phyloP scores from a whole-genome alignment of 2,797 vertebrate species.

The Yasuhikotakia modesta region DNA sequence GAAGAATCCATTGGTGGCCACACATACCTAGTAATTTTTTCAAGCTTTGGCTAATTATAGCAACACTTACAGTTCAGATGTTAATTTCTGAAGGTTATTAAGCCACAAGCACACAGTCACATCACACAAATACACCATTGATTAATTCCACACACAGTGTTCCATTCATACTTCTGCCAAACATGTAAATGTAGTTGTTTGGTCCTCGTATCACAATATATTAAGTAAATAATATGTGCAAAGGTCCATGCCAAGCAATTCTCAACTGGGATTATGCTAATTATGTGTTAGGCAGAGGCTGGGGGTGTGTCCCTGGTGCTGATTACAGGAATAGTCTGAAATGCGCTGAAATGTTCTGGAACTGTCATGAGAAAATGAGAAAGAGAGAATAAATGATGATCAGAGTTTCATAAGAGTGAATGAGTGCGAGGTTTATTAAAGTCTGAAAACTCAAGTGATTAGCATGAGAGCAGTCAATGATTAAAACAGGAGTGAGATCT shows the following conservation, averaged over 20 bases:
- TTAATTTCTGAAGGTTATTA: constrained; percentile 9
- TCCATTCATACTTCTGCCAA: background rate
- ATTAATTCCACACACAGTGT: too few species aligned
- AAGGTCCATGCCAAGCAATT: background rate
- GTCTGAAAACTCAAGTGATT: background rate
- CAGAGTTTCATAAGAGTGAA: background rate
- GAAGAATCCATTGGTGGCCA: background rate
- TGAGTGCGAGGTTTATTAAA: background rate
- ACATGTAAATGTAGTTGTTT: background rate
- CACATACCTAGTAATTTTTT: constrained; percentile 9
- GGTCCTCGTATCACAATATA: background rate
- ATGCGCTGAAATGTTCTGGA: background rate
- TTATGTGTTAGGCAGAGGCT: background rate
- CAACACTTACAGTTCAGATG: constrained; percentile 1
- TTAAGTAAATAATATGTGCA: background rate
- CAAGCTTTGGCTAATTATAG: constrained; percentile 17
- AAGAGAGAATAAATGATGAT: background rate
- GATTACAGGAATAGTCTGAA: constrained; percentile 13
- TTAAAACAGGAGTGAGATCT: background rate
- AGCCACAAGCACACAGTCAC: background rate
- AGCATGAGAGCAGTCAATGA: background rate
- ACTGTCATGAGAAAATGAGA: background rate
- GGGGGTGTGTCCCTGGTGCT: background rate
- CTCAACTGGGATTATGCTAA: constrained; percentile 9
- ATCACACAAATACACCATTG: background rate